phyloP scores from a whole-genome alignment of 2,113 vertebrate genomes.

The Bufo gargarizans region DNA sequence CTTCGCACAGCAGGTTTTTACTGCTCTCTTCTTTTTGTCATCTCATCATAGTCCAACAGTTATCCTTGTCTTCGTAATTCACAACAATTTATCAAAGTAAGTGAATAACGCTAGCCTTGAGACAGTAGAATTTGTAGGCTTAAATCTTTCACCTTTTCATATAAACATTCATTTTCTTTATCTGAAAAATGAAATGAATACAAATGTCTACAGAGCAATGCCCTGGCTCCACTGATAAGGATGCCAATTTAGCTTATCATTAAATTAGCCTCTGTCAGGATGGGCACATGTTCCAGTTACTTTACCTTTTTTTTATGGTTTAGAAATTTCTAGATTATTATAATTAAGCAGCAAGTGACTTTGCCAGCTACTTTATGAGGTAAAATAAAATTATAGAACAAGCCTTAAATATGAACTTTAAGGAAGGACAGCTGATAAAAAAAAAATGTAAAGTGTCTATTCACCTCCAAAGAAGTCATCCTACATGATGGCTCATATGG shows the following conservation, averaged over 20 bases:
- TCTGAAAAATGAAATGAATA: not conserved
- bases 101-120: not conserved
- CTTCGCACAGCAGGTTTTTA: not conserved
- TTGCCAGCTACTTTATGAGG: not conserved
- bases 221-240: not conserved
- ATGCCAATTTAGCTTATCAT: not conserved
- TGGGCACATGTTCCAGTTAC: not conserved
- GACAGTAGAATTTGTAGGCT: not conserved
- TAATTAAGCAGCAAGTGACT: not conserved
- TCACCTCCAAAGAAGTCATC: not conserved
- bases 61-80: not conserved
- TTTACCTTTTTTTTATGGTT: not conserved
- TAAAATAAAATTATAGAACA: not conserved
- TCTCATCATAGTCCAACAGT: not conserved
- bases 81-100: not conserved
- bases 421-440: not conserved
- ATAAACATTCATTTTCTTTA: conserved; percentile 1
- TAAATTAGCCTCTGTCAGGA: not conserved
- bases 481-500: not conserved
- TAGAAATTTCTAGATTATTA: not conserved
- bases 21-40: not conserved
- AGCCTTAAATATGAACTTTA: not conserved
- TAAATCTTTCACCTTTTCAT: not conserved
- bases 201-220: not conserved
- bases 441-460: not conserved